Conservation (phyloP, 2,888 invertebrate species). For the Lithodes maja region DNA sequence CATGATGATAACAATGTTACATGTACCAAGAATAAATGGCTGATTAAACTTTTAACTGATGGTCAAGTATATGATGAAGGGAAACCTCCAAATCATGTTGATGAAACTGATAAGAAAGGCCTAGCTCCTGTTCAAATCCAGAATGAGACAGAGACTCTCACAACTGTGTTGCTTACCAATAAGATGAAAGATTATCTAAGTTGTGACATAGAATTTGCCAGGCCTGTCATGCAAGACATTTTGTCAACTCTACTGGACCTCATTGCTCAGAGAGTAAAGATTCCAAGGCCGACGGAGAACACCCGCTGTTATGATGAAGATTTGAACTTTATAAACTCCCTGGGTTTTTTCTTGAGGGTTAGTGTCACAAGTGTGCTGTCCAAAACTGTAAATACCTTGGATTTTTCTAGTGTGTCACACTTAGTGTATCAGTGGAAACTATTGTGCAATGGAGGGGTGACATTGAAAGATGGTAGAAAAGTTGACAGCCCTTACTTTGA, state of each 20-base stretch:
- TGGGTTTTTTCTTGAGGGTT: conserved; percentile 46
- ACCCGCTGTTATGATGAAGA: conserved; percentile 51
- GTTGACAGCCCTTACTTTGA: conserved; percentile 54
- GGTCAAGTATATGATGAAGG: background rate
- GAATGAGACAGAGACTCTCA: conserved; percentile 19
- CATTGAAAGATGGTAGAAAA: conserved; percentile 13
- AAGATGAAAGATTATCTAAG: conserved; percentile 36
- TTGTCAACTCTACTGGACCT: conserved; percentile 43
- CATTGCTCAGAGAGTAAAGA: conserved; percentile 37
- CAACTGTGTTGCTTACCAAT: conserved; percentile 35
- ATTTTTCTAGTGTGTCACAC: conserved; percentile 48
- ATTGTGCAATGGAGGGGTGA: conserved; percentile 43
- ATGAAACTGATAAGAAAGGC: background rate
- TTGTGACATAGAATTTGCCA: background rate
- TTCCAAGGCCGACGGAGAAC: conserved; percentile 56
- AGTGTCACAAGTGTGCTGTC: conserved; percentile 39
- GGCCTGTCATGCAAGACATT: conserved; percentile 18
- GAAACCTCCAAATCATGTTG: background rate
- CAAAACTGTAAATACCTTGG: conserved; percentile 38
- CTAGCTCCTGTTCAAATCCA: conserved; percentile 37
- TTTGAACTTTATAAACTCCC: conserved; percentile 42
- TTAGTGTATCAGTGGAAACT: conserved; percentile 54
- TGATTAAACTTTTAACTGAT: background rate
- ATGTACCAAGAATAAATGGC: background rate
- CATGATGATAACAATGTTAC: too few species aligned